Conservation (phyloP, 1,140 invertebrate genomes). For the Orussus abietinus region DNA sequence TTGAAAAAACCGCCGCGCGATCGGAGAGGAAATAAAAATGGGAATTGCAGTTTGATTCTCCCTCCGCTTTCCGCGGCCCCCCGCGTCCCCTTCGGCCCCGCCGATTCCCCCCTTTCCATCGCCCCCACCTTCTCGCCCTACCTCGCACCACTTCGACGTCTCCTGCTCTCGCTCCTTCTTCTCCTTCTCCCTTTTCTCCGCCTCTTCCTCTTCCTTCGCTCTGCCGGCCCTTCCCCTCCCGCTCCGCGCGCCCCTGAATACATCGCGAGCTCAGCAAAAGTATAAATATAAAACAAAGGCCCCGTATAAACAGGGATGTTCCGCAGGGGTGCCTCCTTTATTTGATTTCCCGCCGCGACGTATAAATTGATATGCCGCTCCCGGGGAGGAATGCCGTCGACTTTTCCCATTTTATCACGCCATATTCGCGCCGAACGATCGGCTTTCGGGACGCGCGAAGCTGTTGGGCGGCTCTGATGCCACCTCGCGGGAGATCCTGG, state of each 20-base stretch:
- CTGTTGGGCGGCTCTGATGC: no score
- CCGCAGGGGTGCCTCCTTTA: conserved; percentile 32
- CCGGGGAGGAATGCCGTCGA: conserved; percentile 22
- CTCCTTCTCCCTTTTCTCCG: no score
- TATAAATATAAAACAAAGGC: conserved; percentile 48
- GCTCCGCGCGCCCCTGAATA: conserved; percentile 27
- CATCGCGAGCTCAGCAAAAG: conserved; percentile 32
- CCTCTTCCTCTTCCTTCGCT: background rate
- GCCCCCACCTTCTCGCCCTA: conserved; percentile 10
- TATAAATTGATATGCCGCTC: conserved; percentile 41
- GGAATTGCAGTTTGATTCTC: conserved; percentile 48
- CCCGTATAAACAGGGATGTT: conserved; percentile 31
- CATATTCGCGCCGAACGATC: conserved; percentile 18
- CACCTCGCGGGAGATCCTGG: no score
- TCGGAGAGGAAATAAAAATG: conserved; percentile 46
- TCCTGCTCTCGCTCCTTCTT: no score
- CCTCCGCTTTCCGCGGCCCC: conserved; percentile 20
- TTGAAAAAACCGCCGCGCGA: conserved; percentile 22
- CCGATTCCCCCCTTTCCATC: conserved; percentile 15
- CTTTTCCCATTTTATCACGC: conserved; percentile 18
- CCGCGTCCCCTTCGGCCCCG: conserved; percentile 19
- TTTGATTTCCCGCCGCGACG: conserved; percentile 38
- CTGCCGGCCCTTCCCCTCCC: conserved; percentile 1
- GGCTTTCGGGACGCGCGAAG: no score
- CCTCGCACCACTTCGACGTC: no score